A percentile compares a stretch with the other conserved stretches of the same genome.
Evolutionary conservation across 2,113 vertebrate species (phyloP).

Genomic region (Bufo bufo): DNA sequence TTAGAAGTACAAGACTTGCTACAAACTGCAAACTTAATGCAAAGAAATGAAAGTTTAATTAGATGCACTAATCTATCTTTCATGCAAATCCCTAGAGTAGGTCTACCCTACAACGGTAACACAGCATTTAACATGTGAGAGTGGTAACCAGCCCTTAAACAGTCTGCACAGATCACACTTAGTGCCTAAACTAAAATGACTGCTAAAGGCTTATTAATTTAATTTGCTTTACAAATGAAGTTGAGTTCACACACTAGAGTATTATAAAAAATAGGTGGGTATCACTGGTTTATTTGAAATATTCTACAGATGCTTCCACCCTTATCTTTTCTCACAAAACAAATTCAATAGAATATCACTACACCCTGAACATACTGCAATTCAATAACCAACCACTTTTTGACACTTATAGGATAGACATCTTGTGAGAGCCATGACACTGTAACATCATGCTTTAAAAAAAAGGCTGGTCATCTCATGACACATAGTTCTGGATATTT

Average conservation of each 20-base stretch:
- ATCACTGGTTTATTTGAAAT: background rate
- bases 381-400: too few species aligned
- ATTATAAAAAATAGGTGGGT: background rate
- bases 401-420: too few species aligned
- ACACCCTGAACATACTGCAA: too few species aligned
- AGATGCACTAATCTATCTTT: conserved; percentile 44
- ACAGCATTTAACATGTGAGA: conserved; percentile 36
- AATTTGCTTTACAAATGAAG: background rate
- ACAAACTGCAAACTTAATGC: conserved; percentile 43
- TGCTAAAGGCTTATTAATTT: background rate
- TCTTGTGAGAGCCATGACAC: too few species aligned
- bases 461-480: too few species aligned
- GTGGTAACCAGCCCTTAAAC: conserved; percentile 2
- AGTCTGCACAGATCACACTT: background rate
- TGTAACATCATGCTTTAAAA: too few species aligned
- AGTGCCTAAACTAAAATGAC: conserved; percentile 17
- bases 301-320: background rate
- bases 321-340: too few species aligned
- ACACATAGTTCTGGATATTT: too few species aligned
- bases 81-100: conserved; percentile 39
- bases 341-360: too few species aligned
- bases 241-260: background rate
- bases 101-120: conserved; percentile 24
- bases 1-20: conserved; percentile 5
- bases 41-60: conserved; percentile 55